A percentile compares a stretch with the other conserved stretches of the same genome.
These are phyloP conservation scores for Brenthis hecate DNA, from an alignment of 2,888 invertebrate genomes.

Conservation along the genomic window DNA sequence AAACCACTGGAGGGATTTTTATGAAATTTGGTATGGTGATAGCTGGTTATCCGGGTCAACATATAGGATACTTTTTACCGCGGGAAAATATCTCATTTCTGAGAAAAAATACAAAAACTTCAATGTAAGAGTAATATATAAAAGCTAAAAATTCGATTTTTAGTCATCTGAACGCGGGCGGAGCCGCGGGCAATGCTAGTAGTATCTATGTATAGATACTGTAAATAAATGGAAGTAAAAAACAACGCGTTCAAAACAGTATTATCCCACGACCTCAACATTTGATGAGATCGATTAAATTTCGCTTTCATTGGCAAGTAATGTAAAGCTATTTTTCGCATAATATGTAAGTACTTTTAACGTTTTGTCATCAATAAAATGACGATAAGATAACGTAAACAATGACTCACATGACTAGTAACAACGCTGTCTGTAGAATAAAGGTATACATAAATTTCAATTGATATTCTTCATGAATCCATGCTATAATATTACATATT, in stretches of 20 bases:
- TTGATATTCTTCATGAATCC: conserved; percentile 23
- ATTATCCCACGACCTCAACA: conserved; percentile 19
- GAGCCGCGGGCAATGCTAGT: neutral
- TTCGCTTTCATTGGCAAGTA: conserved; percentile 24
- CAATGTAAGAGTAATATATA: too few species aligned
- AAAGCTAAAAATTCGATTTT: too few species aligned
- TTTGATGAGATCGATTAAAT: conserved; percentile 20
- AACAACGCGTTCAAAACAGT: neutral
- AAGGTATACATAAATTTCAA: conserved; percentile 19
- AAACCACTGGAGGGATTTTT: too few species aligned
- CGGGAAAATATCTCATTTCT: too few species aligned
- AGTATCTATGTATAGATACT: neutral
- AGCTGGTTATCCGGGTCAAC: too few species aligned
- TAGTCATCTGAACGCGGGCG: too few species aligned
- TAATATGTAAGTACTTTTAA: conserved; percentile 6
- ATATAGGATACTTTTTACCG: too few species aligned
- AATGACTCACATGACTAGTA: conserved; percentile 27
- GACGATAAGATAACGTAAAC: conserved; percentile 30
- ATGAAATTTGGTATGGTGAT: too few species aligned
- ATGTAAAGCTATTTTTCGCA: conserved; percentile 12
- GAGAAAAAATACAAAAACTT: too few species aligned
- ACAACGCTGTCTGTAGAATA: conserved; percentile 1
- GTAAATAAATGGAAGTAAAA: neutral
- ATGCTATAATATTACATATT: too few species aligned
- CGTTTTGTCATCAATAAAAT: conserved; percentile 14